phyloP scores from a whole-genome alignment of 2,113 vertebrate genomes.

The Callithrix jacchus region DNA sequence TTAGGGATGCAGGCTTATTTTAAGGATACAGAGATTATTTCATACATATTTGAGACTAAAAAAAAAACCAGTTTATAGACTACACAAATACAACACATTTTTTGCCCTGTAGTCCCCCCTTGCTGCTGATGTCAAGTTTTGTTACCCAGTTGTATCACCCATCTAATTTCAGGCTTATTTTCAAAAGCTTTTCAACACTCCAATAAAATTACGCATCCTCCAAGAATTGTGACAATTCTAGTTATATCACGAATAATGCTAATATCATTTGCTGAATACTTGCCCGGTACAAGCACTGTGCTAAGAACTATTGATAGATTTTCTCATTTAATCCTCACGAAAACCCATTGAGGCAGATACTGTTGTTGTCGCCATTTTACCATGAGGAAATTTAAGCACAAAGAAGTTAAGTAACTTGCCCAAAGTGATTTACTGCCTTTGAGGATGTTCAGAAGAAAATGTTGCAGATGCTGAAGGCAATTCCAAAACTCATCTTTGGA shows the following conservation, averaged over 20 bases:
- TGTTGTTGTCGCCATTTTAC: not conserved
- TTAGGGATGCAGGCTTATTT: not conserved
- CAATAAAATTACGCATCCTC: not conserved
- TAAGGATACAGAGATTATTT: not conserved
- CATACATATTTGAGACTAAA: not conserved
- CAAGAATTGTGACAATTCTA: conserved; percentile 18
- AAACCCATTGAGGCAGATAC: not conserved
- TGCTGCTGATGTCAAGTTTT: not conserved
- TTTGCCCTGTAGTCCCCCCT: not conserved
- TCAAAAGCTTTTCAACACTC: not conserved
- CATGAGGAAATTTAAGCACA: not conserved
- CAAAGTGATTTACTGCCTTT: not conserved
- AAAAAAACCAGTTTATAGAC: not conserved
- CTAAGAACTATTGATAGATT: not conserved
- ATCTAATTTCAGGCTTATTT: conserved; percentile 18
- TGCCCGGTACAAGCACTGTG: not conserved
- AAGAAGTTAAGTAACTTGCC: not conserved
- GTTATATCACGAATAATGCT: not conserved
- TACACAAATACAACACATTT: not conserved
- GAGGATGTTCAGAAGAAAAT: not conserved
- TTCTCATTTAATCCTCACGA: not conserved
- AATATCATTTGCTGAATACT: not conserved
- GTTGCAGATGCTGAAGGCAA: not conserved
- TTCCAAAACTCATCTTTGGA: not conserved
- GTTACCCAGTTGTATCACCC: not conserved